Conservation (phyloP, 2,113 vertebrate species). For the Ceratotherium simum region DNA sequence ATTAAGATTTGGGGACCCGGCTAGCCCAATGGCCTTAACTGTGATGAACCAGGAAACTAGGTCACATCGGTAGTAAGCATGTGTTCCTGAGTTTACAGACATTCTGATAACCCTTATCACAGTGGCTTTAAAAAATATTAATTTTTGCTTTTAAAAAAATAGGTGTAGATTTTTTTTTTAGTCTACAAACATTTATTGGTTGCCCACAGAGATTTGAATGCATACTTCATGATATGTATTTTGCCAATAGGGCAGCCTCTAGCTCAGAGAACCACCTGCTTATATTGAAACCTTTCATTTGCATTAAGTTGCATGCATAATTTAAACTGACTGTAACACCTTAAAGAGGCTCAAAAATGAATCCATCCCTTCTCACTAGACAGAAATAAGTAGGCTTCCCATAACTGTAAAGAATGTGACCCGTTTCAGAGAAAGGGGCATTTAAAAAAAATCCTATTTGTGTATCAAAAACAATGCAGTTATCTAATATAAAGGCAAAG, state of each 20-base stretch:
- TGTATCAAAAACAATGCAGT: conserved; percentile 31
- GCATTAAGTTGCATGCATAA: conserved; percentile 66
- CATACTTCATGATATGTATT: conserved; percentile 22
- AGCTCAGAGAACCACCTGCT: conserved; percentile 55
- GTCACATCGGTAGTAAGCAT: neutral
- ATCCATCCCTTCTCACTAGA: conserved; percentile 57
- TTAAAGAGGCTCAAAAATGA: conserved; percentile 50
- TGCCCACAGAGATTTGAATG: conserved; percentile 24
- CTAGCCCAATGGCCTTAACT: neutral
- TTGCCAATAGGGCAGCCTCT: conserved; percentile 37
- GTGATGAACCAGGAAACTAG: neutral
- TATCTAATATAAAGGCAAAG: conserved; percentile 38
- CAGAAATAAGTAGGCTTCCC: conserved; percentile 59
- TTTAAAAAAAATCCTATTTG: conserved; percentile 10
- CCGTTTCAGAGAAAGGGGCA: conserved; percentile 49
- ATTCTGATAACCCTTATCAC: conserved; percentile 1
- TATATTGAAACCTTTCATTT: conserved; percentile 60
- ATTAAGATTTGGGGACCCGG: neutral
- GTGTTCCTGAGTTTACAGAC: neutral
- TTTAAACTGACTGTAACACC: conserved; percentile 59
- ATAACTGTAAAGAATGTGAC: conserved; percentile 50
- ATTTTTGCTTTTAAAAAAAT: neutral
- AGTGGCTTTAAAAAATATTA: neutral
- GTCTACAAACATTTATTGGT: neutral
- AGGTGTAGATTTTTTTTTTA: neutral